Evolutionary conservation across 2,113 vertebrate species (phyloP).

Genomic region (Alligator mississippiensis): DNA sequence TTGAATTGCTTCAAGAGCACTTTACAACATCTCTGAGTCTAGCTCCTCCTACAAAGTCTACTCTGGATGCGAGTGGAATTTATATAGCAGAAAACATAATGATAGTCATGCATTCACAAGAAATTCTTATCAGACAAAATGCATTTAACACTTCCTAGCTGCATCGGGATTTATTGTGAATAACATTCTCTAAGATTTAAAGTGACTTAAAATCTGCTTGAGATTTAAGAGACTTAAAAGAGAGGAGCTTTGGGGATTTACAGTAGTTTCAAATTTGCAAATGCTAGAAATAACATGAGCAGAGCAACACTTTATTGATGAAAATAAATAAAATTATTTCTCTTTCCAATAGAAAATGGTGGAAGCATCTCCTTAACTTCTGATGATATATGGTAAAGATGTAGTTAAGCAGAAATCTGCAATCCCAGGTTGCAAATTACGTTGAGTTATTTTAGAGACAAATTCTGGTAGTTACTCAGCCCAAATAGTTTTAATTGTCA

Average conservation of each 20-base stretch:
- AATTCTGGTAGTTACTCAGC: rapidly evolving
- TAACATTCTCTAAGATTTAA: constrained; percentile 39
- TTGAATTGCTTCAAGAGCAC: constrained; percentile 38
- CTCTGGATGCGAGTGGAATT: background rate
- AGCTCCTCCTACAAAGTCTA: background rate
- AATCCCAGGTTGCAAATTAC: background rate
- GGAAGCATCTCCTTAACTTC: background rate
- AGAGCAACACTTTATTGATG: constrained; percentile 52
- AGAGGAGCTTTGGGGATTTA: constrained; percentile 51
- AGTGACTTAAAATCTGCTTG: constrained; percentile 44
- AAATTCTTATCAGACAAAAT: constrained; percentile 3
- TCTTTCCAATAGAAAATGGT: background rate
- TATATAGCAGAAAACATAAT: background rate
- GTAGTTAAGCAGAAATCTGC: background rate
- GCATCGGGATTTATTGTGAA: constrained; percentile 33
- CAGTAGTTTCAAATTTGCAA: constrained; percentile 52
- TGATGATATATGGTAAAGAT: background rate
- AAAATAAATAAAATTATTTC: constrained; percentile 50
- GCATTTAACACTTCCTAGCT: background rate
- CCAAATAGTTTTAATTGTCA: background rate
- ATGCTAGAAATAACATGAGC: constrained; percentile 47
- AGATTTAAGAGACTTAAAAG: constrained; percentile 50
- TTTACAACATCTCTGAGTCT: background rate
- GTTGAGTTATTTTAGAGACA: background rate
- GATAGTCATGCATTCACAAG: background rate